These are phyloP conservation scores for Uria lomvia DNA, from an alignment of 2,113 vertebrate genomes.

Conservation along the genomic window DNA sequence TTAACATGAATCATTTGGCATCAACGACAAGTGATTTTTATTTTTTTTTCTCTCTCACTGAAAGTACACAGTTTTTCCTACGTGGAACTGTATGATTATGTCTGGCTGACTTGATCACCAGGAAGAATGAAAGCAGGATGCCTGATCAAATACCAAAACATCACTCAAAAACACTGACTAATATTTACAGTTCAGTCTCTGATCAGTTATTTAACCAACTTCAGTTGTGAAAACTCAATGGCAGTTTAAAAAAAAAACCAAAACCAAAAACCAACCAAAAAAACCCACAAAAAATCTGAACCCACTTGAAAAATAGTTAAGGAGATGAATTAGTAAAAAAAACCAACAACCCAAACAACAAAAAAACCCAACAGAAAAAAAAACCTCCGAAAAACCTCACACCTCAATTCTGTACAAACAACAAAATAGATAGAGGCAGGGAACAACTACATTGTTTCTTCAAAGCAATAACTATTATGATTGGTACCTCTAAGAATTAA, in stretches of 20 bases:
- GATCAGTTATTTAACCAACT: neutral
- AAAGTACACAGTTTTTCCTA: neutral
- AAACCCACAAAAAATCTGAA: neutral
- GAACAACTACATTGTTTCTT: neutral
- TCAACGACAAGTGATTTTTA: neutral
- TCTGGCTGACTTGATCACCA: neutral
- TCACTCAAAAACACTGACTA: neutral
- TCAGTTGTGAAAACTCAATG: neutral
- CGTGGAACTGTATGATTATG: neutral
- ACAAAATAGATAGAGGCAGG: neutral
- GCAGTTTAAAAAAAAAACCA: neutral
- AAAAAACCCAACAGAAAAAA: neutral
- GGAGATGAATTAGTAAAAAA: neutral
- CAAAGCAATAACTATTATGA: neutral
- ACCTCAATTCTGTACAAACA: neutral
- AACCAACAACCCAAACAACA: neutral
- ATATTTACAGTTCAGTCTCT: neutral
- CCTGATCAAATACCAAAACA: neutral
- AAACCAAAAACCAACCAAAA: neutral
- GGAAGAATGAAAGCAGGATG: neutral
- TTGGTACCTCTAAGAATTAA: neutral
- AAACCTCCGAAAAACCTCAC: neutral
- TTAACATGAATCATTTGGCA: neutral
- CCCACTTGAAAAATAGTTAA: neutral
- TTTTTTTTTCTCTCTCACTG: neutral